Conservation (phyloP, 2,113 vertebrate species). For the Cyprinodon tularosa region DNA sequence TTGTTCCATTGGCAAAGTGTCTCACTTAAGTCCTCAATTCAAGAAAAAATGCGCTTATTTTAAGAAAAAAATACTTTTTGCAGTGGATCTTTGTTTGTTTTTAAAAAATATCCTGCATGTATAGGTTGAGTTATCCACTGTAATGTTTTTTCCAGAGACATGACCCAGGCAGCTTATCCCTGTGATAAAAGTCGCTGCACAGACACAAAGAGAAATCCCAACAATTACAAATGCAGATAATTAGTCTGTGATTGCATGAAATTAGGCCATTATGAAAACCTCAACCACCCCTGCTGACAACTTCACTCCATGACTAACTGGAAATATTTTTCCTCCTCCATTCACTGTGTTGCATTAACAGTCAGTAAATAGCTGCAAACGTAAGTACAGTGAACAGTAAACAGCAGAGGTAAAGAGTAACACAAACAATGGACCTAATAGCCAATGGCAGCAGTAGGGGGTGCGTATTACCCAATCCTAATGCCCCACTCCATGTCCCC, state of each 20-base stretch:
- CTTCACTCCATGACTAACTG: slow-evolving; percentile 62
- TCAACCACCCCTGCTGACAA: slow-evolving; percentile 62
- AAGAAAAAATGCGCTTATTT: no score
- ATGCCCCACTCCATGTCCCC: no score
- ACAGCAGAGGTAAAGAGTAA: neutral
- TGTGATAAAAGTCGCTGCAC: slow-evolving; percentile 48
- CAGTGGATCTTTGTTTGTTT: neutral
- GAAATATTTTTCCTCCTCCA: slow-evolving; percentile 28
- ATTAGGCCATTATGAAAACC: slow-evolving; percentile 70
- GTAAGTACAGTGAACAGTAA: neutral
- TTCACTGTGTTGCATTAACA: neutral
- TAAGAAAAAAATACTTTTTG: no score
- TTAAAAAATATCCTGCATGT: neutral
- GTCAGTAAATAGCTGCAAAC: neutral
- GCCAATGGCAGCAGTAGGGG: neutral
- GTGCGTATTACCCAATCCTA: no score
- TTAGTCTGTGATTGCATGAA: slow-evolving; percentile 69
- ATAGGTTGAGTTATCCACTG: neutral
- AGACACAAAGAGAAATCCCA: slow-evolving; percentile 54
- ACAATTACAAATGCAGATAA: slow-evolving; percentile 64
- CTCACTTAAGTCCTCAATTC: no score
- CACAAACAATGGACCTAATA: neutral
- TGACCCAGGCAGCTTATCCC: slow-evolving; percentile 35
- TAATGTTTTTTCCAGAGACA: slow-evolving; percentile 30
- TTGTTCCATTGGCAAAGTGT: no score